Evolutionary conservation across 2,113 vertebrate species (phyloP), one percentile per base, ranked within the genome.

Genomic region (Vombatus ursinus): DNA sequence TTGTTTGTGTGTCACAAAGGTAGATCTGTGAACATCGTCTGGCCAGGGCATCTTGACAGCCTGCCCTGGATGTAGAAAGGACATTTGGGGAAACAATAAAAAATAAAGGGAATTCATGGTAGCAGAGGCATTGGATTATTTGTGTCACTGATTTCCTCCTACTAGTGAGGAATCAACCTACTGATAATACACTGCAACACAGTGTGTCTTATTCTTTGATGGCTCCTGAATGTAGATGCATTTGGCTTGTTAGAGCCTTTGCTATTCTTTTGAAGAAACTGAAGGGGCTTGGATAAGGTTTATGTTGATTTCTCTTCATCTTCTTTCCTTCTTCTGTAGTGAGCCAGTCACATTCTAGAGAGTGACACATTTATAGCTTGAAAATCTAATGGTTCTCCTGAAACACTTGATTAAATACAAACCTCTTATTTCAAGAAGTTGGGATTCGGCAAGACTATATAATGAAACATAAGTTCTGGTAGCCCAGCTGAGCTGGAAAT

Each of bases 1-100:
- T 96, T 98, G 91, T 97, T 97, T 96, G 90, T 98, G 96, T 98
- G 98, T 96, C 93, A 89, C 95, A 97, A 97, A 95, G 91, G 12
- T 97, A 95, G 93, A 44, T 84, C 92, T 91, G 98, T 96, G 96
- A 98, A 97, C 97, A 97, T 92, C 89, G 97, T 84, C 96, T 96
- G 93, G 95, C 96, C 97, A 96, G 95, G 97, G 95, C 93, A 54
- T 96, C 97, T 96, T 98, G 98, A 97, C 89, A 96, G 14, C 91
- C 95, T 97, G 25, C 96, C 97, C 96, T 95, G 96, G 92, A 89
- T 94, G 94, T 96, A 95, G 97, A 95, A 97, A 93, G 12, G 92
- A 92, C 5, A 37, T 19, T 51, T 8, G 12, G 0, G 37, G 51
- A 68, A 94, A 89, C n/a, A 89, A 50, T 93, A 3, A 84, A 53